Evolutionary conservation across 2,797 vertebrate species (phyloP), one percentile per base, ranked within the genome.

Genomic region (Gymnodraco acuticeps): DNA sequence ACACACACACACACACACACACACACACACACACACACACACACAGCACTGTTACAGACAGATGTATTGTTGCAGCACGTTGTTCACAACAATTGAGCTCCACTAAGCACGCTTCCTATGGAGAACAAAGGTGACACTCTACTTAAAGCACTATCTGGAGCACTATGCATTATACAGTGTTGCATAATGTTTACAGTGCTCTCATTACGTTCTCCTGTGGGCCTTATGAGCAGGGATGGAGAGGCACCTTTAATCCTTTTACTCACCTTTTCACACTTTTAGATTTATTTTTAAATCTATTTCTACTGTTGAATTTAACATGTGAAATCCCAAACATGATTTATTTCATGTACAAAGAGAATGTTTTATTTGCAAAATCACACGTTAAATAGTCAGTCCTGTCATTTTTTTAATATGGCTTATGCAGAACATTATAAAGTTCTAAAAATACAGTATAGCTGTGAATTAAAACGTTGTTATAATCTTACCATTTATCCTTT

Each of bases 111-210:
- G 10, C 58, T 71, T 76, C 55, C 78, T 76, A 45, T 16, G 13
- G 48, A 77, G 70, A 75, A 65, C 73, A 59, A 75, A 66, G 75
- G 82, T 65, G 78, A 78, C 53, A 38, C 65, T 64, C 43, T 42
- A 43, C 73, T 70, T 48, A 53, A 51, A 77, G 68, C 70, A 10
- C 52, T 45, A 19, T 43, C 61, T 60, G 58, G 19, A 69, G 64
- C 46, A 23, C 64, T 45, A 6, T 64, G 60, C 45, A 31, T 74
- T 71, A 63, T 69, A 38, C 6, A 48, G 47, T 53, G 61, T 88
- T 87, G 70, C 70, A 70, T 84, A 82, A 89, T 84, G 81, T 84
- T 83, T 78, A 76, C 62, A 33, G 60, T 60, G 70, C 1, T 3
- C 50, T 73, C 55, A 53, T 78, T 69, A 74, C 65, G 50, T 20